Base-by-base conservation (phyloP, 2,113 vertebrate genomes). In the Bolborhynchus lineola region DNA sequence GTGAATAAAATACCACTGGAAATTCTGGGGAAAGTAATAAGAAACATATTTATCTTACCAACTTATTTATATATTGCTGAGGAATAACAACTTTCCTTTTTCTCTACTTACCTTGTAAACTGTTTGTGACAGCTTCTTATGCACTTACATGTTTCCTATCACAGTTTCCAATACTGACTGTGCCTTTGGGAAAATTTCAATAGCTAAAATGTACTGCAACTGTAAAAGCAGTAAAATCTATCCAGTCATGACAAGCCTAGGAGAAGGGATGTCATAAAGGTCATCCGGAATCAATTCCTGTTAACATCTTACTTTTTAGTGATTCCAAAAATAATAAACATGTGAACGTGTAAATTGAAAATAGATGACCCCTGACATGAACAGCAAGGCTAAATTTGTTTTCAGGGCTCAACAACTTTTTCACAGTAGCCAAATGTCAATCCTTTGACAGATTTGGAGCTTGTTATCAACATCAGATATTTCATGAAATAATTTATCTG, bases 11-110 rank as follows among this genome's bases (percentile, higher is more conserved):
- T 57, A 25, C 0, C 12, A 50, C 24, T 81, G 11, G 5, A 78
- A 85, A 53, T 52, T 11, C 4, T 46, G 1, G 5, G 4, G 47
- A 65, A 8, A 69, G 2, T 1, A 69, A 15, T 39, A 55, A 80
- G 2, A 29, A 65, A 49, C 0, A 0, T 16, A 33, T 65, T 60
- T 49, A 44, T 0, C 13, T 86, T 59, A 33, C 4, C 7, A 77
- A 55, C 7, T 33, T 42, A 21, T 50, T 69, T 62, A 47, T 55
- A 25, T 1, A 4, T 64, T 72, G 7, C 9, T 64, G 39, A 68
- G 17, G 16, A 71, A 69, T 6, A 76, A 8, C 11, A 76, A 16
- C 1, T 72, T 93, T 88, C 55, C 8, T 3, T 69, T 90, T 18
- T 24, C 1, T 68, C 7, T 63, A 1, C 41, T 64, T 69, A 55